Conservation (phyloP, 2,888 invertebrate species). For the Mechanitis messenoides region DNA sequence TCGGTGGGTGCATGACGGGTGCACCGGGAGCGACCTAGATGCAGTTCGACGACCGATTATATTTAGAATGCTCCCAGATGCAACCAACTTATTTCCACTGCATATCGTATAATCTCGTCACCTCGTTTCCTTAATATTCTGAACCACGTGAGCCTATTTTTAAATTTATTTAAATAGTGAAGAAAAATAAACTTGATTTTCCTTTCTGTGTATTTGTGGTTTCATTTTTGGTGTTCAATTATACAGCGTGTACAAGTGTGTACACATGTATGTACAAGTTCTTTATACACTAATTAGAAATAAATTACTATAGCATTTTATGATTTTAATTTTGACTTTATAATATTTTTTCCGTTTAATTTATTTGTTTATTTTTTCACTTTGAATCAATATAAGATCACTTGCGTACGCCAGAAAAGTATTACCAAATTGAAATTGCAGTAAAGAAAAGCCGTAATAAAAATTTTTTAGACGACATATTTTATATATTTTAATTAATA, state of each 20-base stretch:
- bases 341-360: too few relatives aligned
- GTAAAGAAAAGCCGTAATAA: too few relatives aligned
- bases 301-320: too few relatives aligned
- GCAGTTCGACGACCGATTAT: constrained; percentile 67
- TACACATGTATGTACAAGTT: background rate
- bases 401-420: too few relatives aligned
- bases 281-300: background rate
- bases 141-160: constrained; percentile 25
- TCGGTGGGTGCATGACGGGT: constrained; percentile 9
- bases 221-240: too few relatives aligned
- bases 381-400: too few relatives aligned
- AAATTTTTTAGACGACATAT: too few relatives aligned
- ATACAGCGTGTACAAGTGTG: too few relatives aligned
- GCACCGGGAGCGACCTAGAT: constrained; percentile 57
- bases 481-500: too few relatives aligned
- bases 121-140: constrained; percentile 26
- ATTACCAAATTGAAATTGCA: too few relatives aligned
- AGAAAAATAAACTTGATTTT: background rate
- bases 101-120: constrained; percentile 44
- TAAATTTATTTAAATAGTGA: constrained; percentile 12
- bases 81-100: constrained; percentile 56
- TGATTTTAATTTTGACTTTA: too few relatives aligned
- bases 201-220: background rate
- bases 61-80: constrained; percentile 60
- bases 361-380: too few relatives aligned